phyloP scores from a whole-genome alignment of 2,797 vertebrate species.

The Benthosema pterotum region DNA sequence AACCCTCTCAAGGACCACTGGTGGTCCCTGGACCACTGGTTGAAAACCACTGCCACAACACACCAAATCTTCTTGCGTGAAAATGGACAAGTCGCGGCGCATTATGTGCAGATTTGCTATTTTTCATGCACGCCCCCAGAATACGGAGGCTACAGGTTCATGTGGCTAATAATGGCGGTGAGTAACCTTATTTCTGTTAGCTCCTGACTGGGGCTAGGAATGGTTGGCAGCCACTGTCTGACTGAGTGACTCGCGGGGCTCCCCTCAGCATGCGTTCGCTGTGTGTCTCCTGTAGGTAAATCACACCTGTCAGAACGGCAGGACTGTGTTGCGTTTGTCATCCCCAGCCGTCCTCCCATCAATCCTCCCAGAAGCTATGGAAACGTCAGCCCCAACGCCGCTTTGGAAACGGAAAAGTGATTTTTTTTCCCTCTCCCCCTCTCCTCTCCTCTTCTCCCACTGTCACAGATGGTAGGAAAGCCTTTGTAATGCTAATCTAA shows the following conservation, averaged over 20 bases:
- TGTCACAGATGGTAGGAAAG: slow-evolving; percentile 83
- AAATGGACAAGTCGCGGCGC: too few relatives aligned
- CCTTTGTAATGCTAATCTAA: slow-evolving; percentile 87
- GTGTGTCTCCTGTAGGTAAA: slow-evolving; percentile 45
- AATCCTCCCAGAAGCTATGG: slow-evolving; percentile 70
- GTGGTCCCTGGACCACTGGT: too few relatives aligned
- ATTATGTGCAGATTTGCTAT: too few relatives aligned
- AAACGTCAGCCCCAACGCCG: slow-evolving; percentile 69
- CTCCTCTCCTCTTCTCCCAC: slow-evolving; percentile 37
- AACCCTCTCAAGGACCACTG: too few relatives aligned
- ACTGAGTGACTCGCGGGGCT: slow-evolving; percentile 12
- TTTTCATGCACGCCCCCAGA: not conserved
- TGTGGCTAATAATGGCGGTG: slow-evolving; percentile 29
- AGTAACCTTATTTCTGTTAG: slow-evolving; percentile 42
- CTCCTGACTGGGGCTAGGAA: slow-evolving; percentile 35
- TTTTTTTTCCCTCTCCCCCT: slow-evolving; percentile 41
- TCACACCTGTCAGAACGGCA: slow-evolving; percentile 41
- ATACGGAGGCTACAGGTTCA: slow-evolving; percentile 6
- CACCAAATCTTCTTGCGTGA: too few relatives aligned
- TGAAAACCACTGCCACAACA: too few relatives aligned
- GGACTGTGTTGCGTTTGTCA: slow-evolving; percentile 51
- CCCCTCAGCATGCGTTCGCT: slow-evolving; percentile 15
- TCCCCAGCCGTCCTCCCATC: slow-evolving; percentile 55
- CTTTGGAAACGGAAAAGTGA: slow-evolving; percentile 73
- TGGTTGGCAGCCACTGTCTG: slow-evolving; percentile 18